Evolutionary conservation across 1,140 invertebrate species (phyloP), one percentile per base, ranked within the genome.

Genomic region (Brachionus manjavacas): DNA sequence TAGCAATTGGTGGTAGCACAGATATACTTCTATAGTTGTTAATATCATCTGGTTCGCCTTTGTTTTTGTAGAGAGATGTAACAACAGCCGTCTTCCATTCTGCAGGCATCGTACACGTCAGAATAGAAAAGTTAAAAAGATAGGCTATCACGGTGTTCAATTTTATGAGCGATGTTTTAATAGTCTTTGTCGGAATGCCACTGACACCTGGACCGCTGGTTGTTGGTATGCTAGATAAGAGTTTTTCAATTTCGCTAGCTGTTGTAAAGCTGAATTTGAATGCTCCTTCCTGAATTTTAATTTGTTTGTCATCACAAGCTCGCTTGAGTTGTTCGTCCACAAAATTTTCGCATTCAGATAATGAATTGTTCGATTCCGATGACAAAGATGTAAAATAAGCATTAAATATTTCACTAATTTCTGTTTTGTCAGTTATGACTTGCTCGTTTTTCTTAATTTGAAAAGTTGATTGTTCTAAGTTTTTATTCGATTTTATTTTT

Each of bases 21-120:
- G 85, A 84, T 12, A 85, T 85, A 9, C 85, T 83, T 55, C 84
- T 16, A 49, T 86, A 84, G 39, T 85, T 86, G 11, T 46, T 68
- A 35, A 84, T 85, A 16, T 85, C 78, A 20, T 74, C 23, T 55
- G 72, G 76, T n/a, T 11, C 23, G 0, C 85, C 78, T 39, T 86
- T 85, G 4, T 84, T 84, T 49, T 85, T 85, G 28, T 68, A 86
- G 16, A 85, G 49, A 6, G 81, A 25, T n/a, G 85, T 79, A 20
- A 86, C 76, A 1, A 31, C 23, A 25, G 83, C 84, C 83, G 85
- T 79, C 23, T 78, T 46, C 52, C 81, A 83, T 25, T 86, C 83
- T 31, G 55, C 14, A 1, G 85, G 84, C 14, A 86, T 39, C 16
- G 78, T 31, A 11, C 9, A 28, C 25, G 66, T 28, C n/a, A 31